phyloP scores from a whole-genome alignment of 1,140 invertebrate species.

The Kradibia gibbosae region DNA sequence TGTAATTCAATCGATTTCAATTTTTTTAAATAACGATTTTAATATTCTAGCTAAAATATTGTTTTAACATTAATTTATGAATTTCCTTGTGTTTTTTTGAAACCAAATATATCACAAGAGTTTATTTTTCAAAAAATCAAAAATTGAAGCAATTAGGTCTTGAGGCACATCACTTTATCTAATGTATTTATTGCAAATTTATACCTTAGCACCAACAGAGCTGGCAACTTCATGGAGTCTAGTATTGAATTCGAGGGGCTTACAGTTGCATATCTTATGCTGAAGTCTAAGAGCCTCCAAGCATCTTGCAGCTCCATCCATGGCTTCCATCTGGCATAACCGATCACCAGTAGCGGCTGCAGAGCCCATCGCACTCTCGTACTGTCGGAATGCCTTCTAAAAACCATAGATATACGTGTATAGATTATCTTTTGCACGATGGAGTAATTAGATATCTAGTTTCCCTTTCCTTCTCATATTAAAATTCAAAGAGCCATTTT shows the following conservation, averaged over 20 bases:
- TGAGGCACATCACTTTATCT: too few species aligned
- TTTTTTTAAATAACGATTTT: too few species aligned
- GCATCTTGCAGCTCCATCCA: constrained; percentile 87
- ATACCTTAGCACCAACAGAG: constrained; percentile 85
- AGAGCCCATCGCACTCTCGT: constrained; percentile 87
- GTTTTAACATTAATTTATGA: too few species aligned
- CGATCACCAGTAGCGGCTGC: constrained; percentile 84
- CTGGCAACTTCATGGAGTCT: constrained; percentile 84
- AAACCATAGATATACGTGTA: constrained; percentile 9
- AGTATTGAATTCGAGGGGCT: constrained; percentile 87
- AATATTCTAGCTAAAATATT: too few species aligned
- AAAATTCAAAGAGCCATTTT: too few species aligned
- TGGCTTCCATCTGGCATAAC: constrained; percentile 88
- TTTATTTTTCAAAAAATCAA: too few species aligned
- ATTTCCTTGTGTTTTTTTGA: too few species aligned
- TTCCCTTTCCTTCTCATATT: too few species aligned
- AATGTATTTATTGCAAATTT: background rate
- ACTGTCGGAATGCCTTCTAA: constrained; percentile 83
- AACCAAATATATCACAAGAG: too few species aligned
- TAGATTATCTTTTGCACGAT: background rate
- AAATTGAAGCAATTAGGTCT: too few species aligned
- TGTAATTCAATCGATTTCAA: too few species aligned
- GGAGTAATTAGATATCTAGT: background rate
- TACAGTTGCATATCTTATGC: constrained; percentile 87
- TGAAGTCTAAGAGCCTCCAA: constrained; percentile 83